Evolutionary conservation across 2,888 invertebrate species (phyloP), one percentile per base, ranked within the genome.

Genomic region (Ferdinandea cuprea): DNA sequence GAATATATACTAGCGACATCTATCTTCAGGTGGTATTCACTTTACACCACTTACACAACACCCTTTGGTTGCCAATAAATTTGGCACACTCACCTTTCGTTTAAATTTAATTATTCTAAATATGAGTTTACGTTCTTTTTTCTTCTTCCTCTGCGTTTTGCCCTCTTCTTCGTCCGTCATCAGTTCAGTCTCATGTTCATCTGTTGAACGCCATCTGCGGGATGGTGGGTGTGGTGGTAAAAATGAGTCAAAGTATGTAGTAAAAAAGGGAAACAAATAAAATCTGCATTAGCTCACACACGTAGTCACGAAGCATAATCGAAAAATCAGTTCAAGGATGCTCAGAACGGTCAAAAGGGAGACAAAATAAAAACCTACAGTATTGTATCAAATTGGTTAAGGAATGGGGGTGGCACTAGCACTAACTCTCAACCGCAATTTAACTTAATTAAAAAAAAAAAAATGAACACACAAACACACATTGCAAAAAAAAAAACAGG

Each of bases 131-230:
- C 78, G 78, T 46, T 83, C 83, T 46, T 78, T 83, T 48, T 83
- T 83, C 61, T 83, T 83, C 17, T 66, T 46, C 25, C 68, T 61
- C 15, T 83, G 72, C 30, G 78, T 63, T 35, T 56, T 68, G 81
- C 86, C 61, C 28, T 87, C 88, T 19, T 87, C 88, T 40, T 87
- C 84, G 61, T 87, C 86, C 65, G 89, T 86, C 59, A 90, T 88
- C 52, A 90, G 87, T 85, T 89, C 89, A 79, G 87, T 86, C 77
- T 89, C 89, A 73, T 87, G 88, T 84, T 89, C 89, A 87, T 88
- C 88, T 87, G 87, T 87, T 87, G 88, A 86, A 78, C 85, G 76
- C 71, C 86, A 86, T 68, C 66, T 77, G 28, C 25, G 52, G 21
- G 13, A 7, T 17, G 28, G 46, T 5, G 46, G 17, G 17, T 21